Evolutionary conservation across 2,888 invertebrate genomes (phyloP), one percentile per base, ranked within the genome.

Genomic region (Operophtera brumata): DNA sequence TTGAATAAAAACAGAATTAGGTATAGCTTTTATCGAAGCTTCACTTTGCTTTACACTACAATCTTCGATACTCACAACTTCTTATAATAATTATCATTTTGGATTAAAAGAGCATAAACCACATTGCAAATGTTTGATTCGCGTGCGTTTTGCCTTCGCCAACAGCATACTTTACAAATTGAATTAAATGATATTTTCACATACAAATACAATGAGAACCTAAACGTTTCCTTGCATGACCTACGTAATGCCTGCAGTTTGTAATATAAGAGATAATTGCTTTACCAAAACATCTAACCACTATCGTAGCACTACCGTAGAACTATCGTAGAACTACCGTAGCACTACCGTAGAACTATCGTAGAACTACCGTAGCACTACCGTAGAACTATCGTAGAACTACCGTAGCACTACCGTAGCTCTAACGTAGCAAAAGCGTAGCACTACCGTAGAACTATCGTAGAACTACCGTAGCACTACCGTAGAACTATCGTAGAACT

Each of bases 121-220:
- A 7, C 30, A 25, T 53, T 39, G 52, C 52, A 57, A 57, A 57
- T 57, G 57, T 42, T 46, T 11, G 32, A 49, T 48, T 57, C 57
- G 57, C 57, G 57, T 57, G 57, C 26, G 32, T 39, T 13, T 36
- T 6, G 36, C 13, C 30, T 34, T 32, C 35, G n/a, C 36, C 13
- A 4, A 37, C 35, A 47, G 13, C 20, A 20, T 37, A 32, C 47
- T 47, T 34, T 36, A 39, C 57, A 57, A 57, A 57, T 57, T 57
- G 48, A 57, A 57, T 57, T 52, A 52, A 48, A 57, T 52, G 12
- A 25, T 45, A 25, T 46, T 48, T 52, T 45, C 52, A 48, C 57
- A 45, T 52, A 48, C 36, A 34, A 35, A 47, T 43, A 49, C 25
- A 43, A 12, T 39, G 34, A 44, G 35, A 47, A 44, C 34, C 43